phyloP scores from a whole-genome alignment of 2,113 vertebrate genomes.

The Psilopogon haemacephalus region DNA sequence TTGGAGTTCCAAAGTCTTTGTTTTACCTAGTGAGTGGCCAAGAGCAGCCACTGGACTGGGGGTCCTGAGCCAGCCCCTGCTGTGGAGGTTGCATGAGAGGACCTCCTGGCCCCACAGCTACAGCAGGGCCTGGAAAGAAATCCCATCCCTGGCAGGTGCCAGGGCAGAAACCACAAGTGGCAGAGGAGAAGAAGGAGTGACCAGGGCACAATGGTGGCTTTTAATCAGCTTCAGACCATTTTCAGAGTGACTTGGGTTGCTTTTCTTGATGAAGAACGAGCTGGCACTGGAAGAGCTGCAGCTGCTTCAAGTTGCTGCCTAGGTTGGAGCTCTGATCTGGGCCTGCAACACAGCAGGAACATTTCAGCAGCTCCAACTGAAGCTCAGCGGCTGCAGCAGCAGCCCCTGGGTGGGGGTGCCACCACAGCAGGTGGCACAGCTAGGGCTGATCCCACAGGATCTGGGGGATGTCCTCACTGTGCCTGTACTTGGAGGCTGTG shows the following conservation, averaged over 20 bases:
- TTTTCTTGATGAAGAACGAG: not conserved
- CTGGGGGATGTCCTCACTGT: accelerated
- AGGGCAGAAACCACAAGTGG: accelerated
- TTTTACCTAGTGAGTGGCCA: not conserved
- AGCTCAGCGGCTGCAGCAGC: accelerated
- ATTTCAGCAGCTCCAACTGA: accelerated
- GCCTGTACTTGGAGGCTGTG: not conserved
- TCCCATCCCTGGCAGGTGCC: not conserved
- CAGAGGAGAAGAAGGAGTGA: not conserved
- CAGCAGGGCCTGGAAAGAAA: accelerated
- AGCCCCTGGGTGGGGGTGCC: not conserved
- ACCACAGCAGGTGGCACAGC: accelerated
- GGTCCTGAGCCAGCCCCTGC: not conserved
- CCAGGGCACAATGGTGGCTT: accelerated
- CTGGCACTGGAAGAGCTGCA: not conserved
- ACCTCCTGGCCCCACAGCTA: accelerated
- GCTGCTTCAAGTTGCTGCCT: not conserved
- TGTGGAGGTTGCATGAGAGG: not conserved
- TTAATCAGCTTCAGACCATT: not conserved
- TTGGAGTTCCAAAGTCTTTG: not conserved
- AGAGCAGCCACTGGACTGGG: not conserved
- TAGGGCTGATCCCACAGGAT: not conserved
- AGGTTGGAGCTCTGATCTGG: not conserved
- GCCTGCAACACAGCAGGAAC: not conserved
- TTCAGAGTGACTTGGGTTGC: not conserved